Percentiles rank a stretch among this genome's conserved stretches.
Evolutionary conservation across 1,140 invertebrate species (phyloP).

Genomic region (Procambarus virginalis): DNA sequence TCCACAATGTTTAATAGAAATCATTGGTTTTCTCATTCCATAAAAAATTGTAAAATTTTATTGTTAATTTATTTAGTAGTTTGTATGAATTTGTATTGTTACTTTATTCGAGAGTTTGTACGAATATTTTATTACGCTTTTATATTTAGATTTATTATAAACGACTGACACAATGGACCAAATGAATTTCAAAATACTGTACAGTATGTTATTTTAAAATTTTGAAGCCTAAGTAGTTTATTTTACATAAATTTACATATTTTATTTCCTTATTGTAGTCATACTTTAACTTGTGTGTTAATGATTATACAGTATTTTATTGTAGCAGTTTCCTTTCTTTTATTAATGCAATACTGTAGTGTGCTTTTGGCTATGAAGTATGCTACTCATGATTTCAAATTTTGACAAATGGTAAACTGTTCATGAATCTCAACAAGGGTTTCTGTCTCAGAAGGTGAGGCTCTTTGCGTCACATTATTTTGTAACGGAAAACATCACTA

Average conservation of each 20-base stretch:
- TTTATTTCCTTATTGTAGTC: background rate
- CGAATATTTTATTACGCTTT: background rate
- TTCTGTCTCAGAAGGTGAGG: no score
- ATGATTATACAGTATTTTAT: background rate
- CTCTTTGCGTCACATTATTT: no score
- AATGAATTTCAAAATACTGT: background rate
- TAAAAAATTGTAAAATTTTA: background rate
- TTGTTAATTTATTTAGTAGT: background rate
- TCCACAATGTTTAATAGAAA: background rate
- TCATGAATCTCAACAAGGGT: background rate
- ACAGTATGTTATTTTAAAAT: background rate
- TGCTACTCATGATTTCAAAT: no score
- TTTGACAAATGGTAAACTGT: background rate
- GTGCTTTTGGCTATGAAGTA: background rate
- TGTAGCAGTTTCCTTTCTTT: background rate
- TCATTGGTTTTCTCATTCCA: background rate
- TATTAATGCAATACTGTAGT: background rate
- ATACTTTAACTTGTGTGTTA: background rate
- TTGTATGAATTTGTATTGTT: no score
- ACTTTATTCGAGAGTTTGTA: background rate
- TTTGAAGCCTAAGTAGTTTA: background rate
- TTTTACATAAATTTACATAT: background rate
- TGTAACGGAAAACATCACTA: no score
- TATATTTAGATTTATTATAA: background rate
- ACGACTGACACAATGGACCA: background rate